Base-by-base conservation (phyloP, 2,797 vertebrate genomes). In the Danio tinwini region DNA sequence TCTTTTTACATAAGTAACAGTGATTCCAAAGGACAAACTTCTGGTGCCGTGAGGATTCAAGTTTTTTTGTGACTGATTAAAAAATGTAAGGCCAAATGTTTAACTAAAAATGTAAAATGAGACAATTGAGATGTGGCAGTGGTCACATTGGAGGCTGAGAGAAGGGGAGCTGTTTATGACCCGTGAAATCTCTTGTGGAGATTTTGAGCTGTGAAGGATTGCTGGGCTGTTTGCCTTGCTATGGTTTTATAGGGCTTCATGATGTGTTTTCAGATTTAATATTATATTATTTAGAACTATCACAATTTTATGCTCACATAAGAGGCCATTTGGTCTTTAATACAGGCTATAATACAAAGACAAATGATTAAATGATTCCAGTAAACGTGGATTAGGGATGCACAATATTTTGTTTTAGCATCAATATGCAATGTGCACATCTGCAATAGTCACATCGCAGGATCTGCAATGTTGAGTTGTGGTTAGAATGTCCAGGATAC, bases 1-100 rank as follows among this genome's bases (percentile, higher is more conserved):
- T 56, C 53, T 59, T 59, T 72, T 58, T 68, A 29, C 21, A 58
- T 77, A 49, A 59, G 64, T 77, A 40, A 68, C 53, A 53, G 56
- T 21, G 76, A 62, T 71, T 70, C 70, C 14, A 52, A 61, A 52
- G 17, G 29, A 45, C 47, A 29, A 13, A 0, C 21, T 29, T 14
- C 6, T 52, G 74, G 11, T 44, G 11, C 55, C 59, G 11, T 4
- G 53, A 74, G 11, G 42, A 14, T 37, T 50, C 17, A 12, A 47
- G 12, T n/a, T 47, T 47, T 47, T 12, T 47, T 47, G 45, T 7
- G 7, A 10, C 45, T 7, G 11, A 12, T 47, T 7, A 47, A 47
- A 2, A 12, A 47, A 7, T 7, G 45, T 47, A 12, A 47, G 29
- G 29, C 29, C 29, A 29, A 29, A 29, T 29, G 29, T 29, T 3